Conservation (phyloP, 2,888 invertebrate genomes). For the Barypeithes pellucidus region DNA sequence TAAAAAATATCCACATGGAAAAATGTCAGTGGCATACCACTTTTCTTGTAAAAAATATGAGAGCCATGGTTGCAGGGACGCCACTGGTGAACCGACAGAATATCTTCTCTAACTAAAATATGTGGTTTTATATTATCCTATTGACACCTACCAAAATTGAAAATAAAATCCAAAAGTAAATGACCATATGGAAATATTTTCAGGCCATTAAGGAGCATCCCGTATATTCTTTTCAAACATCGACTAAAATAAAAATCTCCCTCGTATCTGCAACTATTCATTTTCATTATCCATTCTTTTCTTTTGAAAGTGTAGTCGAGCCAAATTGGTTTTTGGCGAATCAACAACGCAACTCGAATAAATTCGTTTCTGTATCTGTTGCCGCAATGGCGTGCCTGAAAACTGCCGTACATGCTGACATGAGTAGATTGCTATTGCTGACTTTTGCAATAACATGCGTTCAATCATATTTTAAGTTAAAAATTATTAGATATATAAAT, state of each 20-base stretch:
- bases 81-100: too few species aligned
- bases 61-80: too few species aligned
- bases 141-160: too few species aligned
- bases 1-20: too few species aligned
- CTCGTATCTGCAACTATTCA: conserved; percentile 13
- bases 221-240: too few species aligned
- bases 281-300: conserved; percentile 31
- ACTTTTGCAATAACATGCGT: background rate
- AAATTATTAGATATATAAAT: background rate
- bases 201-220: too few species aligned
- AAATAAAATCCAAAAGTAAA: too few species aligned
- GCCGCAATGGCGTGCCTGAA: conserved; percentile 42
- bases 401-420: conserved; percentile 28
- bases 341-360: conserved; percentile 43
- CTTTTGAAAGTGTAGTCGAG: conserved; percentile 22
- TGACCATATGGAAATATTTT: too few species aligned
- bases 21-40: too few species aligned
- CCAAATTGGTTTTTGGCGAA: conserved; percentile 47
- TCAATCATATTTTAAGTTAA: background rate
- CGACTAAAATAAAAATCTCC: background rate
- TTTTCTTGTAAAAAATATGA: too few species aligned
- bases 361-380: conserved; percentile 45
- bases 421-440: background rate
- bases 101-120: too few species aligned
- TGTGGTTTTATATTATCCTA: too few species aligned